Evolutionary conservation across 2,113 vertebrate species (phyloP).

Genomic region (Sitta europaea): DNA sequence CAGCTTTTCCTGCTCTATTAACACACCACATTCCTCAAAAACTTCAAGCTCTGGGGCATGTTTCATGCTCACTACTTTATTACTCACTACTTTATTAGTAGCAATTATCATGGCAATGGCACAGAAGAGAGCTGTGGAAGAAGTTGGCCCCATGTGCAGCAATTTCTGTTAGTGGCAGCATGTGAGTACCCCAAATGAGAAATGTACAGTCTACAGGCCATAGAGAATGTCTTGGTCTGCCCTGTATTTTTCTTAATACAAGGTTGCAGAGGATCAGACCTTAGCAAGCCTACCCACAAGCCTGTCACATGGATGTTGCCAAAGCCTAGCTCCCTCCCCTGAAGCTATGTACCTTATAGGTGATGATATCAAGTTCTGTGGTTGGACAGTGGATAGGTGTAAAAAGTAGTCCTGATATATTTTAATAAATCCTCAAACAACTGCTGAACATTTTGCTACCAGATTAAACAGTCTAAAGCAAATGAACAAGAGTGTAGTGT

Average conservation of each 20-base stretch:
- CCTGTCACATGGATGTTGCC: neutral
- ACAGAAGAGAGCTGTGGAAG: neutral
- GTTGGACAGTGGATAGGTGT: neutral
- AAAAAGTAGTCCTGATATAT: neutral
- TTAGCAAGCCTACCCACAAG: neutral
- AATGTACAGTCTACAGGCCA: neutral
- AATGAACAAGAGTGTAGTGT: neutral
- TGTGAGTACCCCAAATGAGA: neutral
- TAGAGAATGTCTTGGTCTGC: neutral
- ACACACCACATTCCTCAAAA: neutral
- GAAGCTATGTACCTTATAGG: neutral
- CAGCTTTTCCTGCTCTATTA: neutral
- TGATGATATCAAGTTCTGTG: neutral
- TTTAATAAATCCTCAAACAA: neutral
- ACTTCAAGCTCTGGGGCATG: neutral
- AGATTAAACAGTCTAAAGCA: neutral
- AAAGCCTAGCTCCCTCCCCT: neutral
- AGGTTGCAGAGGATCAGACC: neutral
- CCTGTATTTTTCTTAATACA: neutral
- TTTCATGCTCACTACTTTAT: neutral
- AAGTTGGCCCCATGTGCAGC: neutral
- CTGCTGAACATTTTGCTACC: neutral
- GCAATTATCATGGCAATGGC: neutral
- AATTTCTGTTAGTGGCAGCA: neutral
- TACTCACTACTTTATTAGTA: neutral